Percentiles rank a stretch among this genome's conserved stretches.
Evolutionary conservation across 2,888 invertebrate genomes (phyloP).

Genomic region (Drosophila fulvimacula): DNA sequence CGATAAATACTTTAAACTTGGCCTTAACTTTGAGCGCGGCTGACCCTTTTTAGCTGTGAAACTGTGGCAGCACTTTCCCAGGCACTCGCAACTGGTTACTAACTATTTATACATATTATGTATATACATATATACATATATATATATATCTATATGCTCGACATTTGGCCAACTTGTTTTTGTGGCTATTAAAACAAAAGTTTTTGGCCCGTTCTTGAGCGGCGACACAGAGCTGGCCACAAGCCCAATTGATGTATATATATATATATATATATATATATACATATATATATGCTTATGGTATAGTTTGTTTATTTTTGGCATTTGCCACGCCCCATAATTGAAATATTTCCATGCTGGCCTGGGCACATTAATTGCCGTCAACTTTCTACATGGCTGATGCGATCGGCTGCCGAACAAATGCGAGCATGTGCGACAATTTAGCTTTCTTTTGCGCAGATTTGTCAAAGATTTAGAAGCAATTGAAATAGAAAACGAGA

Average conservation of each 20-base stretch:
- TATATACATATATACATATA: background rate
- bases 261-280: background rate
- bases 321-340: conserved; percentile 21
- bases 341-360: conserved; percentile 36
- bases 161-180: conserved; percentile 58
- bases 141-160: background rate
- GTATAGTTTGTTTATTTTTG: conserved; percentile 29
- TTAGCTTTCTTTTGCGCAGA: conserved; percentile 69
- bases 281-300: background rate
- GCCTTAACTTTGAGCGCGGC: background rate
- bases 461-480: conserved; percentile 74
- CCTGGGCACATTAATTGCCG: conserved; percentile 67
- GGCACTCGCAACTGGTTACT: conserved; percentile 41
- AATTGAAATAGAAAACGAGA: conserved; percentile 76
- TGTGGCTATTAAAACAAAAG: conserved; percentile 58
- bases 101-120: conserved; percentile 31
- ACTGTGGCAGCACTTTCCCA: conserved; percentile 56
- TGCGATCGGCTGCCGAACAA: conserved; percentile 51
- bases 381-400: conserved; percentile 74
- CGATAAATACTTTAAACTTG: conserved; percentile 41
- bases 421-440: conserved; percentile 57
- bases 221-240: background rate
- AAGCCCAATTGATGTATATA: conserved; percentile 22
- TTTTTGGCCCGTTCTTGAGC: conserved; percentile 49
- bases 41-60: conserved; percentile 8